Evolutionary conservation across 92 coral and sea anemone genomes (phyloP).

Genomic region (Bergia puertoricense): DNA sequence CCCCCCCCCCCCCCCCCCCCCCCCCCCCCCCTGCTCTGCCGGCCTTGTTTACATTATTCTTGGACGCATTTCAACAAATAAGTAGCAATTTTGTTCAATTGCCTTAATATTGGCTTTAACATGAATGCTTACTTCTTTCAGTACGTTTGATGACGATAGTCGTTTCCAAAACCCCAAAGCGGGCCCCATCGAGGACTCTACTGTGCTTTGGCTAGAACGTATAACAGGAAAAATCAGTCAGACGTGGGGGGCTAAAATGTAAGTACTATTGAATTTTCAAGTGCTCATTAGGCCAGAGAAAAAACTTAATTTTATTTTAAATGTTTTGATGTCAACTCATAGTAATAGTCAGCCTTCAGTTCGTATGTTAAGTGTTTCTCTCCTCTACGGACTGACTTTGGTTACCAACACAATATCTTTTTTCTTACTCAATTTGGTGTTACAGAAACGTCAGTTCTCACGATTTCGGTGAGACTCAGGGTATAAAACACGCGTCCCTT

Average conservation of each 20-base stretch:
- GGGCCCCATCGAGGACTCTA: conserved; percentile 66
- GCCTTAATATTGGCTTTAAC: not conserved
- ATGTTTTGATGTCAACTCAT: not conserved
- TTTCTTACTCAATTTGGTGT: not conserved
- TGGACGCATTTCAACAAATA: not conserved
- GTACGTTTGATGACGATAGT: conserved; percentile 67
- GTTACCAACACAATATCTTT: not conserved
- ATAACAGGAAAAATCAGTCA: conserved; percentile 57
- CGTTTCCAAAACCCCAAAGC: conserved; percentile 44
- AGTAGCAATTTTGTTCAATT: not conserved
- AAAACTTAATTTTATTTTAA: no score
- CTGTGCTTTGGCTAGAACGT: conserved; percentile 72
- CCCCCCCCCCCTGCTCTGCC: no score
- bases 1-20: no score
- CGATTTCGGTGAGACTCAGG: no score
- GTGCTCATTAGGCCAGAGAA: not conserved
- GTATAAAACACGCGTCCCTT: no score
- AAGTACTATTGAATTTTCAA: conserved; percentile 2
- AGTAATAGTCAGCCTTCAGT: not conserved
- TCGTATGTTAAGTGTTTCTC: not conserved
- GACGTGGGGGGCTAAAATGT: conserved; percentile 66
- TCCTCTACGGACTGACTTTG: no score
- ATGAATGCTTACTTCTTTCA: conserved; percentile 34
- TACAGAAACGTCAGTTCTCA: no score
- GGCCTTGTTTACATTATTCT: not conserved